A percentile compares a stretch with the other conserved stretches of the same genome.
These are phyloP conservation scores for Chrysogorgia sp. DNA, from an alignment of 92 coral and sea anemone species.

Conservation along the genomic window DNA sequence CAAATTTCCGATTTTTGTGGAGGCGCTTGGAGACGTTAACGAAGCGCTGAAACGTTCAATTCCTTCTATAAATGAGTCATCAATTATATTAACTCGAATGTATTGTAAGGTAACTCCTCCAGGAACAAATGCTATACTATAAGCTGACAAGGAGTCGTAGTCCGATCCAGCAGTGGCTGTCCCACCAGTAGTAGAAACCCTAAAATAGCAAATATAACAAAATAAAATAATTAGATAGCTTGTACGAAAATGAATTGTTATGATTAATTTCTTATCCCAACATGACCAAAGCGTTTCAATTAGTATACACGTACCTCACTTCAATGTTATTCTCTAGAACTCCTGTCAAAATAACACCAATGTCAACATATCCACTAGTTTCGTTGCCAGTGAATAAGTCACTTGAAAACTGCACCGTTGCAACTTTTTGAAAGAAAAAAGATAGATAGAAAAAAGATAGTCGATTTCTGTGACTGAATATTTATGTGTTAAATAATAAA, in stretches of 20 bases:
- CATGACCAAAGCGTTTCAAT: not conserved
- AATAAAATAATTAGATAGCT: not conserved
- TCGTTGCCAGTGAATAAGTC: slow-evolving; percentile 28
- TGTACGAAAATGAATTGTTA: not conserved
- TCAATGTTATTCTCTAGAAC: slow-evolving; percentile 14
- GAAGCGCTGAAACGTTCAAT: slow-evolving; percentile 33
- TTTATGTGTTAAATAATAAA: too few species aligned
- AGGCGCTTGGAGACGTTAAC: slow-evolving; percentile 11
- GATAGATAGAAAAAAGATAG: too few species aligned
- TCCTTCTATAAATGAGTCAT: slow-evolving; percentile 24
- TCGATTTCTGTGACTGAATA: too few species aligned
- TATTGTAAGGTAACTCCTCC: slow-evolving; percentile 22
- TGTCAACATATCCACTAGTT: slow-evolving; percentile 17
- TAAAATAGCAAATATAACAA: not conserved
- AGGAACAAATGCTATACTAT: slow-evolving; percentile 22
- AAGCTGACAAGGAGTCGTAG: not conserved
- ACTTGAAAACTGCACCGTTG: slow-evolving; percentile 32
- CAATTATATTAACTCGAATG: slow-evolving; percentile 6
- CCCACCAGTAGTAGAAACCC: slow-evolving; percentile 21
- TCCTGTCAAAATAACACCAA: slow-evolving; percentile 31
- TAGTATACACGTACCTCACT: slow-evolving; percentile 22
- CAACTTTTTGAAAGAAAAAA: slow-evolving; percentile 2
- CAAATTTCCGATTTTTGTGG: slow-evolving; percentile 19
- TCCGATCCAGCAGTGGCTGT: slow-evolving; percentile 31
- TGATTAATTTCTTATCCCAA: not conserved